A percentile compares a stretch with the other conserved stretches of the same genome.
Conservation (phyloP, 37 sponge, comb jelly and placozoan genomes). For the Chondrosia reniformis region DNA sequence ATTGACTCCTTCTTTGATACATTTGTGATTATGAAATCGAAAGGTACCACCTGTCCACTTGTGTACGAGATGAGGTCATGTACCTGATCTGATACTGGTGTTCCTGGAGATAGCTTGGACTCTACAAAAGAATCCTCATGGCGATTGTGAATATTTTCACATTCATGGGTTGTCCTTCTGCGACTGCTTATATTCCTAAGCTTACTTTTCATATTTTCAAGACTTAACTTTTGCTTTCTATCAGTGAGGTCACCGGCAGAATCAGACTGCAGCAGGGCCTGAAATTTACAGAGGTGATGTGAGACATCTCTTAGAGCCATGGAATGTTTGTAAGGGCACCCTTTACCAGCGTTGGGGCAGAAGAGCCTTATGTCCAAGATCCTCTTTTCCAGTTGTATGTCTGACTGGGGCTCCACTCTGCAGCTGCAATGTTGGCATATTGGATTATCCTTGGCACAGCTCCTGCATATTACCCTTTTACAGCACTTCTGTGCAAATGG, state of each 20-base stretch:
- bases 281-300: constrained; percentile 12
- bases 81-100: background rate
- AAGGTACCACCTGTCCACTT: background rate
- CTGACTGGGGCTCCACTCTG: background rate
- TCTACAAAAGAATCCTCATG: background rate
- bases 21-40: background rate
- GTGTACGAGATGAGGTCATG: background rate
- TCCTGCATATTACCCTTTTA: background rate
- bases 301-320: constrained; percentile 3
- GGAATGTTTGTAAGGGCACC: background rate
- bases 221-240: background rate
- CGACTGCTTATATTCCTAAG: background rate
- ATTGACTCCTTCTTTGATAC: background rate
- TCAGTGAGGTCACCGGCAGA: background rate
- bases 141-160: background rate
- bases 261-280: background rate
- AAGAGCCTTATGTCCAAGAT: background rate
- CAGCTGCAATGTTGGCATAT: background rate
- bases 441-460: background rate
- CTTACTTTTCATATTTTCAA: background rate
- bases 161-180: background rate
- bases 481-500: background rate
- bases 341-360: constrained; percentile 11
- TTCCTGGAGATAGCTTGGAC: background rate
- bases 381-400: background rate